Percentiles rank a stretch among this genome's conserved stretches.
phyloP scores from a whole-genome alignment of 2,888 invertebrate species.

The Candidula unifasciata region DNA sequence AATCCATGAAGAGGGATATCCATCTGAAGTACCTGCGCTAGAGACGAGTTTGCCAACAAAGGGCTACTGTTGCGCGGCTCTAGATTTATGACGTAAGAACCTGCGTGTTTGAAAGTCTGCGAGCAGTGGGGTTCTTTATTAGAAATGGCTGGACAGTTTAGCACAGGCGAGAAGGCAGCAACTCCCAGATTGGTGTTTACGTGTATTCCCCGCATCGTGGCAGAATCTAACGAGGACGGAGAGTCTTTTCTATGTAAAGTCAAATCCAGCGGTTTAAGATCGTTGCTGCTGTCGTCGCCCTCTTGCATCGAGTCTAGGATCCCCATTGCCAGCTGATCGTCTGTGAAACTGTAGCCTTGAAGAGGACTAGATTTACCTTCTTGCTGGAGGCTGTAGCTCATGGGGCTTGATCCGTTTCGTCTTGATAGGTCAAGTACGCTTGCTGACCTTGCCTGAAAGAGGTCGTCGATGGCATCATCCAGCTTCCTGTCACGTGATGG shows the following conservation, averaged over 20 bases:
- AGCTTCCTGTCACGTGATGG: constrained; percentile 13
- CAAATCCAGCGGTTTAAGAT: constrained; percentile 21
- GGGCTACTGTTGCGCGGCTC: constrained; percentile 1
- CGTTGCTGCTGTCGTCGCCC: neutral
- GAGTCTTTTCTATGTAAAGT: constrained; percentile 17
- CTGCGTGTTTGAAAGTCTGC: constrained; percentile 23
- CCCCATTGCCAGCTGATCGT: constrained; percentile 48
- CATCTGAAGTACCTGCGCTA: constrained; percentile 21
- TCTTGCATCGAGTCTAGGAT: constrained; percentile 44
- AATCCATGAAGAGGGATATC: constrained; percentile 9
- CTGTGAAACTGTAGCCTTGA: neutral
- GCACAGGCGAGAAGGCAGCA: neutral
- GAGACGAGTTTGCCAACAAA: neutral
- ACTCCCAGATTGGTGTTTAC: neutral
- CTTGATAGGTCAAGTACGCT: constrained; percentile 36
- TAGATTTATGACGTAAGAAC: constrained; percentile 43
- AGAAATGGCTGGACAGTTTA: neutral
- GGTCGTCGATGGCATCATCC: constrained; percentile 27
- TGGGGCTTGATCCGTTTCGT: neutral
- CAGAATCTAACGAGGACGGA: neutral
- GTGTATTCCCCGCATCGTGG: neutral
- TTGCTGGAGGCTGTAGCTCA: no score
- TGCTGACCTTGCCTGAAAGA: constrained; percentile 17
- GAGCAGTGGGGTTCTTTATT: neutral
- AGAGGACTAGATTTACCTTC: neutral